These are phyloP conservation scores for Metallyticus violacea DNA, from an alignment of 2,888 invertebrate species.

Conservation along the genomic window DNA sequence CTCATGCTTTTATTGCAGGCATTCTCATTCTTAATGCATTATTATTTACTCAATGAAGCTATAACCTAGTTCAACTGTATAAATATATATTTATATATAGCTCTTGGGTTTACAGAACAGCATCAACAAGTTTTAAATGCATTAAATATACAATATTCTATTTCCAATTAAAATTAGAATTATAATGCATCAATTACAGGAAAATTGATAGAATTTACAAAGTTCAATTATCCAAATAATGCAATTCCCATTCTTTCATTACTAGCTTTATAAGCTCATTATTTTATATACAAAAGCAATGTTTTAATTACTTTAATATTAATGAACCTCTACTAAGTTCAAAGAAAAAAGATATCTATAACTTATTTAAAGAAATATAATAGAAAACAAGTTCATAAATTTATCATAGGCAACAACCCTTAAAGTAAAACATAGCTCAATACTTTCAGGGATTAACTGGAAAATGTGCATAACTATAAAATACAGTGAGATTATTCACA, in stretches of 20 bases:
- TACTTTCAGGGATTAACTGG: neutral
- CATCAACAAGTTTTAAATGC: neutral
- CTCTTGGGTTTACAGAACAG: neutral
- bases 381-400: neutral
- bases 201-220: neutral
- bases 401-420: neutral
- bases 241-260: neutral
- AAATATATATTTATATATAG: neutral
- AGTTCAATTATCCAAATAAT: neutral
- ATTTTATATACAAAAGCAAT: neutral
- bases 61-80: neutral
- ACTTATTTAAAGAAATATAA: neutral
- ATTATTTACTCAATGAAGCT: neutral
- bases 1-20: too few species aligned
- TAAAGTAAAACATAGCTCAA: neutral
- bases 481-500: too few species aligned
- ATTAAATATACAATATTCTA: neutral
- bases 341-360: neutral
- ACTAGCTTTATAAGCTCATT: neutral
- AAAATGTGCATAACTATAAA: neutral
- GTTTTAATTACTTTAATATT: neutral
- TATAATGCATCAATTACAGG: neutral
- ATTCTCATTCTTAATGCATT: neutral
- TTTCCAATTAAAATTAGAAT: neutral
- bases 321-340: neutral